These are phyloP conservation scores for Otocyon megalotis DNA, from an alignment of 2,113 vertebrate species.

Conservation along the genomic window DNA sequence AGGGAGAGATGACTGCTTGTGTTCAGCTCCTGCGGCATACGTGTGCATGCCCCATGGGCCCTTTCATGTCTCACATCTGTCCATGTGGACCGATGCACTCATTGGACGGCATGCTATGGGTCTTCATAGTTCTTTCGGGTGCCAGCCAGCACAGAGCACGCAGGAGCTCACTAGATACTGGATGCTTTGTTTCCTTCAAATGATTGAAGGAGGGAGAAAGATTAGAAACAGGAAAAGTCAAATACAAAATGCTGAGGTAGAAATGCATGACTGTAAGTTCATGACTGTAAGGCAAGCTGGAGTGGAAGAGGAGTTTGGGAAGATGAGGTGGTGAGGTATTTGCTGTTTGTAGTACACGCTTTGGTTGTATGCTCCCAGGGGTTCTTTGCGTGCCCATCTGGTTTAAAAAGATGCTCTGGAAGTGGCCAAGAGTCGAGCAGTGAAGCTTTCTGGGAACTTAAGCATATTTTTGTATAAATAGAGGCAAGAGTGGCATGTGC, in stretches of 20 bases:
- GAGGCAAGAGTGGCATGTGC: not conserved
- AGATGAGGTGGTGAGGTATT: not conserved
- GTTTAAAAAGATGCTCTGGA: conserved; percentile 2
- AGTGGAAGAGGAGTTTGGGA: not conserved
- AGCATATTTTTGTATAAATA: not conserved
- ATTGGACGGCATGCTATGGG: not conserved
- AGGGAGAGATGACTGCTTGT: not conserved
- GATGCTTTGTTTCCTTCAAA: not conserved
- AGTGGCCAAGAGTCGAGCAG: not conserved
- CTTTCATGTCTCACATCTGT: not conserved
- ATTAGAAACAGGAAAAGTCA: not conserved
- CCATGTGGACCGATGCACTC: not conserved
- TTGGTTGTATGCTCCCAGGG: not conserved
- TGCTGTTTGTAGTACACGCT: not conserved
- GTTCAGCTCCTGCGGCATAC: not conserved
- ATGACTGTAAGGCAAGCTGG: not conserved
- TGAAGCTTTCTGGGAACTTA: not conserved
- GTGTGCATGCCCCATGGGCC: not conserved
- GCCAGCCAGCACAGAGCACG: not conserved
- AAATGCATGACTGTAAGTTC: not conserved
- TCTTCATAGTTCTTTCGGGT: not conserved
- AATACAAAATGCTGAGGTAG: not conserved
- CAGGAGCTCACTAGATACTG: not conserved
- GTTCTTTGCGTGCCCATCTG: not conserved
- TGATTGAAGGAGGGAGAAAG: not conserved